Evolutionary conservation across 2,888 invertebrate genomes (phyloP).

Genomic region (Nomada lathburiana): DNA sequence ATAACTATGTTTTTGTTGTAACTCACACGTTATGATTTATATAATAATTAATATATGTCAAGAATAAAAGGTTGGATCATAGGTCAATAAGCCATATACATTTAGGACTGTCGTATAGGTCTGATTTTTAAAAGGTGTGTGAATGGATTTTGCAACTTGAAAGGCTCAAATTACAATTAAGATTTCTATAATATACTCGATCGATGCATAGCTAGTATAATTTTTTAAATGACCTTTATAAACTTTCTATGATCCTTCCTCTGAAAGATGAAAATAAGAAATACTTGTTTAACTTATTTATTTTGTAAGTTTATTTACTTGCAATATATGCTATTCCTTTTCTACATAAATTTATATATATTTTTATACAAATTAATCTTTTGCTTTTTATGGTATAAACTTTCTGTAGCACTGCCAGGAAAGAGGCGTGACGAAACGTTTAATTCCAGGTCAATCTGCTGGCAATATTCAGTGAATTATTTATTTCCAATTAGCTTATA

Average conservation of each 20-base stretch:
- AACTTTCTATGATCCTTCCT: constrained; percentile 71
- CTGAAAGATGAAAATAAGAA: constrained; percentile 44
- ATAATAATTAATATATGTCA: constrained; percentile 64
- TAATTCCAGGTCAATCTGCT: constrained; percentile 73
- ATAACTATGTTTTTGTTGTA: constrained; percentile 68
- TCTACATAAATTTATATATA: constrained; percentile 75
- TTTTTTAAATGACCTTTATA: constrained; percentile 58
- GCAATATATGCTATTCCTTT: constrained; percentile 76
- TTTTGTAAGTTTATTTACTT: constrained; percentile 74
- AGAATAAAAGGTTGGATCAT: constrained; percentile 67
- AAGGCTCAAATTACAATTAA: constrained; percentile 60
- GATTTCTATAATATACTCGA: constrained; percentile 53
- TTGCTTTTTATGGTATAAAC: constrained; percentile 70
- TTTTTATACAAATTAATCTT: constrained; percentile 76
- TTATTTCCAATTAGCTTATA: constrained; percentile 71
- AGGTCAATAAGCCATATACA: constrained; percentile 38
- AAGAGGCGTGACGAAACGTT: constrained; percentile 58
- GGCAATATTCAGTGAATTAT: constrained; percentile 71
- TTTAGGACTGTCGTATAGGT: constrained; percentile 42
- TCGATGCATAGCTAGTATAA: constrained; percentile 51
- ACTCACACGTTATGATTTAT: constrained; percentile 71
- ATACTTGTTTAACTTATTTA: constrained; percentile 75
- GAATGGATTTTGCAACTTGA: constrained; percentile 41
- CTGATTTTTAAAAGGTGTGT: constrained; percentile 30
- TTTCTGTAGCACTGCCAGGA: constrained; percentile 68